Base-by-base conservation (phyloP, 1,140 invertebrate genomes). In the Holcopasites calliopsidis region DNA sequence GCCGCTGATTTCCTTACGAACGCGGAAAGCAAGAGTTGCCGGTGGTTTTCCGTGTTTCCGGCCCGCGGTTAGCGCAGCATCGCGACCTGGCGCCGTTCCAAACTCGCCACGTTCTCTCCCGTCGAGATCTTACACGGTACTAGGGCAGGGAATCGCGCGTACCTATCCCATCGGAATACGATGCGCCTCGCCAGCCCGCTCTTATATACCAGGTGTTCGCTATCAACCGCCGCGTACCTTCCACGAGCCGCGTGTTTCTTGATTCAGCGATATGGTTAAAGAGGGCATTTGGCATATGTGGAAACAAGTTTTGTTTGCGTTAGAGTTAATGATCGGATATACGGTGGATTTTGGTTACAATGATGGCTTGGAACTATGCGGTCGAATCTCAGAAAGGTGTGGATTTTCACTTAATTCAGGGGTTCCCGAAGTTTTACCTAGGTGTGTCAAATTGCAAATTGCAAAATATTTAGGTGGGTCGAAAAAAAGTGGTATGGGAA, bases 141-240 rank as follows among this genome's bases (percentile, higher is more conserved):
- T 72, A 72, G 47, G 62, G 31, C 47, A 61, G 74, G 62, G 75
- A 50, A 72, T 72, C 75, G 68, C 57, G 42, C 42, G 7, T 72
- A 72, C 75, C 68, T 77, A 77, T 77, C 58, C 50, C 68, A 72
- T 77, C 58, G 57, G 74, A 21, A 60, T 26, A 16, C 73, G 50
- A 42, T 47, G 58, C 35, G 68, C 40, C 47, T 72, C 40, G 49
- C 38, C 57, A 16, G 33, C 31, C 50, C 26, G 40, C 58, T 72
- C 23, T 72, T 77, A 77, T 77, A 77, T 77, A 77, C 50, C 31
- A 49, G 75, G 75, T 77, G 75, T 64, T 31, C 58, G 21, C 4
- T 23, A 16, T n/a, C 35, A 13, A 42, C 21, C n/a, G 6, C 11
- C 7, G 18, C 8, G 3, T 58, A 31, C 33, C 26, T 13, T 38